Evolutionary conservation across 2,797 vertebrate genomes (phyloP).

Genomic region (Liasis olivaceus): DNA sequence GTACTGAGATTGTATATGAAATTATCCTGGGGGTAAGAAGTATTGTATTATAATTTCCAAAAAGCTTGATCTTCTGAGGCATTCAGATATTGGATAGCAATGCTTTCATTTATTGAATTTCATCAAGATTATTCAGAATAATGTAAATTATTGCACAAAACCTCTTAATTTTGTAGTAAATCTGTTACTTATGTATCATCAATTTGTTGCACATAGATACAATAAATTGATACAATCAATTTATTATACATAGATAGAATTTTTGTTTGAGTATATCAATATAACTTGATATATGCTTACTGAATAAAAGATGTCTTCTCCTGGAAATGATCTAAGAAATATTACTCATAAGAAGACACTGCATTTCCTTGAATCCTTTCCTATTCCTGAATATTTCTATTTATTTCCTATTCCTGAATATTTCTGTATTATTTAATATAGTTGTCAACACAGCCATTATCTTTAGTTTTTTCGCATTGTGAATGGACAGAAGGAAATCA

Average conservation of each 20-base stretch:
- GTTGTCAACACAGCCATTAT: slow-evolving; percentile 54
- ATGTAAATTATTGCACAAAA: too few species aligned
- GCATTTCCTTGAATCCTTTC: slow-evolving; percentile 46
- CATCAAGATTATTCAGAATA: too few species aligned
- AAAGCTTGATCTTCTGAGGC: too few species aligned
- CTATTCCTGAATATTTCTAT: slow-evolving; percentile 5
- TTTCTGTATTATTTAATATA: slow-evolving; percentile 9
- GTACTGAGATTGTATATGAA: too few species aligned
- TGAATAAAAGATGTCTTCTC: neutral
- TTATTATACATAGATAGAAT: neutral
- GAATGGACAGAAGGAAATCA: slow-evolving; percentile 25
- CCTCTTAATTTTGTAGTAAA: too few species aligned
- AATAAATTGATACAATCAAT: too few species aligned
- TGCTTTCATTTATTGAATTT: too few species aligned
- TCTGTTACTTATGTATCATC: too few species aligned
- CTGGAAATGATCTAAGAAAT: slow-evolving; percentile 8
- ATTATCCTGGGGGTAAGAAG: too few species aligned
- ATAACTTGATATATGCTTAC: neutral
- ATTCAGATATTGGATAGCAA: too few species aligned
- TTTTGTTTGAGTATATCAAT: slow-evolving; percentile 24
- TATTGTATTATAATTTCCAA: too few species aligned
- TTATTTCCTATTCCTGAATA: slow-evolving; percentile 26
- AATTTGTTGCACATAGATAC: too few species aligned
- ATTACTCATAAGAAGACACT: slow-evolving; percentile 37
- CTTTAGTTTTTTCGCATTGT: slow-evolving; percentile 31